These are phyloP conservation scores for Amphiprion ocellaris DNA, from an alignment of 2,113 vertebrate genomes.

Conservation along the genomic window DNA sequence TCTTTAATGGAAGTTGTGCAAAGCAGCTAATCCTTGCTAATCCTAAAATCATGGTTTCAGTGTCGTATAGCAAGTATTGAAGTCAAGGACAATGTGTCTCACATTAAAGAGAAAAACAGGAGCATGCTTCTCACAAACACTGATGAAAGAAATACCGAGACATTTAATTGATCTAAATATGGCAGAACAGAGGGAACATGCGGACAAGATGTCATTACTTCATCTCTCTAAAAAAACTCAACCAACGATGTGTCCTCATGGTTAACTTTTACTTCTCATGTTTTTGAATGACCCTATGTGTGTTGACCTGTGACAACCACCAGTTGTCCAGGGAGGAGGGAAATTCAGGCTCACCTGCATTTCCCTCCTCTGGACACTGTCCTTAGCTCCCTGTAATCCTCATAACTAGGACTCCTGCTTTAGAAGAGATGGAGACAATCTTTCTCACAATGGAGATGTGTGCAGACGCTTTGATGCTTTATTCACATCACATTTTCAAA, in stretches of 20 bases:
- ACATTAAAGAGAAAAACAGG: too few relatives aligned
- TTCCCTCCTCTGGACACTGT: slow-evolving; percentile 49
- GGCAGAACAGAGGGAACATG: too few relatives aligned
- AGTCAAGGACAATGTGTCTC: too few relatives aligned
- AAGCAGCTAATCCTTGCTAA: too few relatives aligned
- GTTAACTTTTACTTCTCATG: neutral
- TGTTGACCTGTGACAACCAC: neutral
- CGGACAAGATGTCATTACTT: too few relatives aligned
- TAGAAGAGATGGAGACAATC: slow-evolving; percentile 64
- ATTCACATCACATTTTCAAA: slow-evolving; percentile 75
- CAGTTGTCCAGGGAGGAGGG: too few relatives aligned
- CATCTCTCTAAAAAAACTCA: too few relatives aligned
- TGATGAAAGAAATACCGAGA: too few relatives aligned
- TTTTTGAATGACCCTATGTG: slow-evolving; percentile 8
- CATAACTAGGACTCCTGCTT: slow-evolving; percentile 50
- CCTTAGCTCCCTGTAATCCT: slow-evolving; percentile 59
- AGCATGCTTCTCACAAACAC: too few relatives aligned
- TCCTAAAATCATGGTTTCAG: too few relatives aligned
- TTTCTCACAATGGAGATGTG: slow-evolving; percentile 48
- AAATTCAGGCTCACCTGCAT: slow-evolving; percentile 6
- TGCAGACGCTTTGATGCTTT: slow-evolving; percentile 78
- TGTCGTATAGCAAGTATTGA: too few relatives aligned
- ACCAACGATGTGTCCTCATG: neutral
- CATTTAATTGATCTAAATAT: too few relatives aligned
- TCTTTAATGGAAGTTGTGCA: neutral